Percentiles rank a stretch among this genome's conserved stretches.
Evolutionary conservation across 2,797 vertebrate genomes (phyloP).

Genomic region (Enteromius trimaculatus): DNA sequence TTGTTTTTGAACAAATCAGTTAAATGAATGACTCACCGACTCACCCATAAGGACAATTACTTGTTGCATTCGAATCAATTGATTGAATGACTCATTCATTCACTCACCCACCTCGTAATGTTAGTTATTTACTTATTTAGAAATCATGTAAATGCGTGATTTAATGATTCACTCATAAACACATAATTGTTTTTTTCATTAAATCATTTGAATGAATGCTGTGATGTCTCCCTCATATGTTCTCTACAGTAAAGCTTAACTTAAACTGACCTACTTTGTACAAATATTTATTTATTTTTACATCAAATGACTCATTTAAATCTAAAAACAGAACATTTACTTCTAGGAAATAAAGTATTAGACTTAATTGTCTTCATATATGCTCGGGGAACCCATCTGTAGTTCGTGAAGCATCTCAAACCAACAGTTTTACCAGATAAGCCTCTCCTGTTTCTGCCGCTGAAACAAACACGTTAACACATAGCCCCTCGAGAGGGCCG

Average conservation of each 20-base stretch:
- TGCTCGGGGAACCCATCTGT: conserved; percentile 47
- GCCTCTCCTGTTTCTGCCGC: not conserved
- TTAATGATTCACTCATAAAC: not conserved
- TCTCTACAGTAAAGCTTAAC: not conserved
- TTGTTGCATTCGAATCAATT: not conserved
- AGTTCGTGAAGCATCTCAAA: conserved; percentile 30
- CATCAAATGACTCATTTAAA: not conserved
- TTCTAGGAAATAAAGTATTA: not conserved
- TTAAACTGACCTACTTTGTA: not conserved
- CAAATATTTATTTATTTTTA: not conserved
- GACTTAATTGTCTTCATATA: not conserved
- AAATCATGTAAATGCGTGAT: not conserved
- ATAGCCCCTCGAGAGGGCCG: not conserved
- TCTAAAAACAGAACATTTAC: not conserved
- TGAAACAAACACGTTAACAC: not conserved
- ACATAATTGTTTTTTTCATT: not conserved
- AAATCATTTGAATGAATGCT: not conserved
- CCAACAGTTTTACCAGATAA: conserved; percentile 30
- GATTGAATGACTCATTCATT: not conserved
- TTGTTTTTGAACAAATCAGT: not conserved
- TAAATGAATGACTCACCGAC: not conserved
- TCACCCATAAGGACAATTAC: not conserved
- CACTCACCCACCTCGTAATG: not conserved
- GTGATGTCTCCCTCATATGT: not conserved
- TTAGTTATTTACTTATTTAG: not conserved